Conservation (phyloP, 2,113 vertebrate species). For the Anhinga anhinga region DNA sequence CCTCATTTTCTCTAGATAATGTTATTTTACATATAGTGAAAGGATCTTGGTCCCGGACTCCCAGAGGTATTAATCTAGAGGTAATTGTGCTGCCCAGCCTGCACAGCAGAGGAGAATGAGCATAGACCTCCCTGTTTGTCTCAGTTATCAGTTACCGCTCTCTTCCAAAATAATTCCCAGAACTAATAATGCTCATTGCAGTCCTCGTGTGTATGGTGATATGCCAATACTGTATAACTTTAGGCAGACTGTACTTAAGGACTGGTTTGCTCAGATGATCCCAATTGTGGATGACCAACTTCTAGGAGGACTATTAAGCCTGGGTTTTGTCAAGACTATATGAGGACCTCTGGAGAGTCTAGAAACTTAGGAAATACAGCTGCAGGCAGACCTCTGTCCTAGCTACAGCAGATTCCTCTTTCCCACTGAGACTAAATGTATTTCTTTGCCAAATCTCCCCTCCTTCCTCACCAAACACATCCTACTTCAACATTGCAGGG, state of each 20-base stretch:
- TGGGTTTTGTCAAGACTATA: neutral
- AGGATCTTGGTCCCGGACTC: neutral
- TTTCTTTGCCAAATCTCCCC: neutral
- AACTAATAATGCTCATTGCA: neutral
- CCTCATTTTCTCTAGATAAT: neutral
- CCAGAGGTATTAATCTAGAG: neutral
- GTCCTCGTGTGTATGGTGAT: rapidly evolving
- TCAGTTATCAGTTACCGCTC: neutral
- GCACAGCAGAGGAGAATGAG: neutral
- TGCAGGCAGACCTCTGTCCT: neutral
- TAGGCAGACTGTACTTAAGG: neutral
- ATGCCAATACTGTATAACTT: neutral
- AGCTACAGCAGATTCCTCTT: neutral
- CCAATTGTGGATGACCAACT: neutral
- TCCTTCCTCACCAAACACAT: neutral
- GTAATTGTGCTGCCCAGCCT: neutral
- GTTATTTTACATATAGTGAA: neutral
- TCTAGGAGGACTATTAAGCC: neutral
- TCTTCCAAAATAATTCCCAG: neutral
- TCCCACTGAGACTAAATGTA: neutral
- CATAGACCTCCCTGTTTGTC: neutral
- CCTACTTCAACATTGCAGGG: neutral
- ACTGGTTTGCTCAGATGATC: neutral
- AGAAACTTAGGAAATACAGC: neutral
- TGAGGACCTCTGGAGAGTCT: neutral